Evolutionary conservation across 53 echinoderm and acorn worm genomes (phyloP), one percentile per base, ranked within the genome.

Genomic region (Antedon mediterranea): DNA sequence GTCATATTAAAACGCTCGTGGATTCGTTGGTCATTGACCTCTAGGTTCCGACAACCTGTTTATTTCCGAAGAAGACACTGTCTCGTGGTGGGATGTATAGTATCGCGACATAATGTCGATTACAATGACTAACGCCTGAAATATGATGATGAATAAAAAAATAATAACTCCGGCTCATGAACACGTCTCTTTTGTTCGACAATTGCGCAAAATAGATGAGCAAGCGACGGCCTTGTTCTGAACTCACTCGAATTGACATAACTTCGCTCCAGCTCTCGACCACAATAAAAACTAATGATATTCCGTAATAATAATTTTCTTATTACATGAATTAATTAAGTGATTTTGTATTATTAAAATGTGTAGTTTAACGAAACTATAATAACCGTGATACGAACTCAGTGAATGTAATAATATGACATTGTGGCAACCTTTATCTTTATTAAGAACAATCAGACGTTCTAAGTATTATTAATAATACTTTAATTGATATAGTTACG

Each of bases 1-100:
- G 57, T 57, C 57, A 57, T 57, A 8, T 57, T 57, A 18, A 57
- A 57, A 57, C 57, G 57, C 57, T 57, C 23, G 23, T 57, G 57
- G 57, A 57, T 57, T 57, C 57, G 57, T 57, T 57, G 57, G 57
- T 57, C 57, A 57, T 57, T 57, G 57, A 57, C 57, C 57, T 57
- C 20, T 57, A 57, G 57, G 57, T 18, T 23, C 57, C 57, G 57
- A 57, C 57, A 57, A 57, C 57, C 57, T 57, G 57, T 57, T 41
- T 57, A 57, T 57, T 57, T 57, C 57, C 57, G 57, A 57, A 57
- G 57, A 57, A 57, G 57, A 57, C 57, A 57, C 57, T 57, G 57
- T 57, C 57, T 57, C 57, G 20, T 57, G 57, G 57, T 57, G 57
- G 57, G 57, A 13, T 57, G 57, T 57, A 57, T 57, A 57, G 57